A percentile compares a stretch with the other conserved stretches of the same genome.
Conservation (phyloP, 2,113 vertebrate species). For the Lonchura striata region DNA sequence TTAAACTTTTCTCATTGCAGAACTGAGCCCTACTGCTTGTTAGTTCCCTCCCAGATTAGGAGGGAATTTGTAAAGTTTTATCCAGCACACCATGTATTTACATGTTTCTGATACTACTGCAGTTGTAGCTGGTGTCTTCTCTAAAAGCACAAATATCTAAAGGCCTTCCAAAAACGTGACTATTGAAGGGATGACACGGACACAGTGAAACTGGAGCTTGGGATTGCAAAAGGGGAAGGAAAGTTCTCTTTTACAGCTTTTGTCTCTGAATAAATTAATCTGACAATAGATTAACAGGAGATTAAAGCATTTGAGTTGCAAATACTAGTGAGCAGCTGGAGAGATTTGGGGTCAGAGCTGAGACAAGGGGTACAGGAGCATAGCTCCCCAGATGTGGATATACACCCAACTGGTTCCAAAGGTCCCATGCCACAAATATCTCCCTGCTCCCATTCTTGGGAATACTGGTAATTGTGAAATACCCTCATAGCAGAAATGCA, state of each 20-base stretch:
- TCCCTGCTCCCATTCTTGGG: background rate
- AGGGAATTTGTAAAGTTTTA: background rate
- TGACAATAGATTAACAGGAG: background rate
- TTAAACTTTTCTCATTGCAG: background rate
- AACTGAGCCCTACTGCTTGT: background rate
- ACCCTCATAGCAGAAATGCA: background rate
- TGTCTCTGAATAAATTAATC: background rate
- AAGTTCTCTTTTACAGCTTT: background rate
- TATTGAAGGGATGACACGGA: background rate
- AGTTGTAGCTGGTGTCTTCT: background rate
- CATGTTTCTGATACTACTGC: background rate
- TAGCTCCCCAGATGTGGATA: background rate
- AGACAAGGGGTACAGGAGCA: background rate
- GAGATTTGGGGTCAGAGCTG: background rate
- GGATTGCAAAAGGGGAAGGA: background rate
- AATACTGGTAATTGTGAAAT: background rate
- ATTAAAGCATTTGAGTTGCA: background rate
- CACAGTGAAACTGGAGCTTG: background rate
- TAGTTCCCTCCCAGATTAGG: background rate
- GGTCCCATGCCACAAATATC: too few relatives aligned
- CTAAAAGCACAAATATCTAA: background rate
- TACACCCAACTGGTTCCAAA: background rate
- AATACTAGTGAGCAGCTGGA: background rate
- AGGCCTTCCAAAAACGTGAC: background rate
- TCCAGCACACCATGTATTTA: accelerated